phyloP scores from a whole-genome alignment of 2,113 vertebrate species.

The Corapipo altera region DNA sequence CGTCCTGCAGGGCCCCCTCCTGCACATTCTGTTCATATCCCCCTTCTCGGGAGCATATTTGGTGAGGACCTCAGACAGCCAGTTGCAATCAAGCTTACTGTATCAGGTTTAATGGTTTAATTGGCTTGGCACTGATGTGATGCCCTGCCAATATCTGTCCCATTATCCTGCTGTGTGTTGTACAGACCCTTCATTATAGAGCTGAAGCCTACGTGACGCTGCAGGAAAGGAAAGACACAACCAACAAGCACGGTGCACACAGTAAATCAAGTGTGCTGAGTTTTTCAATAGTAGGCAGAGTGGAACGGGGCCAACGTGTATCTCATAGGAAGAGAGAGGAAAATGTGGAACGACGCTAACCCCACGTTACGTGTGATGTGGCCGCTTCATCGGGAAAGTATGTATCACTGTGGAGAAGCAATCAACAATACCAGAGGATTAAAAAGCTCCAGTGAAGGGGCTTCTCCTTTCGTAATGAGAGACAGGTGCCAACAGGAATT shows the following conservation, averaged over 20 bases:
- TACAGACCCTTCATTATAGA: neutral
- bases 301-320: neutral
- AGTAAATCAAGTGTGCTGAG: neutral
- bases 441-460: neutral
- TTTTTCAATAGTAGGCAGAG: neutral
- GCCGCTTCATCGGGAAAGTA: neutral
- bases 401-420: neutral
- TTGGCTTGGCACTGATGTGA: neutral
- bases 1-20: conserved; percentile 58
- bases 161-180: neutral
- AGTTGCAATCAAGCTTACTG: conserved; percentile 16
- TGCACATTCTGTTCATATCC: conserved; percentile 11
- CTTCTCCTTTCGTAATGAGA: neutral
- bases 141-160: neutral
- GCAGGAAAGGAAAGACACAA: neutral
- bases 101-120: conserved; percentile 16
- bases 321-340: neutral
- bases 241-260: neutral
- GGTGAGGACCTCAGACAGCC: conserved; percentile 9
- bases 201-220: neutral
- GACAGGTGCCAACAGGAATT: conserved; percentile 10
- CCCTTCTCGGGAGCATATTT: neutral
- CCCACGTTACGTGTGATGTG: neutral
- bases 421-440: neutral
- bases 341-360: neutral